A percentile compares a stretch with the other conserved stretches of the same genome.
These are phyloP conservation scores for Sceloporus tristichus DNA, from an alignment of 2,113 vertebrate species.

Conservation along the genomic window DNA sequence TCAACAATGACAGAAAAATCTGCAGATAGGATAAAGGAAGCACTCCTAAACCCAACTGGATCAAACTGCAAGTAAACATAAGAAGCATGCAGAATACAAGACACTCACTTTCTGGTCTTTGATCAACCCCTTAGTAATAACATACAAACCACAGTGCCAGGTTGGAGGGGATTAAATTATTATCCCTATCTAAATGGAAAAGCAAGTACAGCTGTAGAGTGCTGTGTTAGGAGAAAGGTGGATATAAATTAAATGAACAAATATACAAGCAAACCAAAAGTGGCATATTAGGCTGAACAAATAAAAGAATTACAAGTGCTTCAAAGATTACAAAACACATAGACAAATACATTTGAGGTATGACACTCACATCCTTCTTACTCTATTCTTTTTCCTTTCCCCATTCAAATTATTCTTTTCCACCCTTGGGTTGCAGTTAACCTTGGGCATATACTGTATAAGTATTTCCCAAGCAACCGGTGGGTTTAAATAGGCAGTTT, in stretches of 20 bases:
- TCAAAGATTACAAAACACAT: background rate
- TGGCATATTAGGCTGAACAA: background rate
- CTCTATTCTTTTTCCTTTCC: background rate
- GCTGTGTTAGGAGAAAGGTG: too few relatives aligned
- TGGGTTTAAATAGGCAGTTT: background rate
- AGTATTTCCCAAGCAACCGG: background rate
- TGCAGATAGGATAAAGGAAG: constrained; percentile 64
- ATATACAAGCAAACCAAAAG: background rate
- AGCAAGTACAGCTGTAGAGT: background rate
- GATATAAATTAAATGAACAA: too few relatives aligned
- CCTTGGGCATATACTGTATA: background rate
- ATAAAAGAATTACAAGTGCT: background rate
- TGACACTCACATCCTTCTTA: background rate
- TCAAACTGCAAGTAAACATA: constrained; percentile 69
- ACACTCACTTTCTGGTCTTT: constrained; percentile 53
- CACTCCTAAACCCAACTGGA: constrained; percentile 68
- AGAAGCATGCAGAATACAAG: constrained; percentile 59
- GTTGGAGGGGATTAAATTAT: constrained; percentile 1
- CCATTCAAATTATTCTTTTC: background rate
- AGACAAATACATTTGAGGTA: background rate
- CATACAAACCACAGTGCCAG: constrained; percentile 45
- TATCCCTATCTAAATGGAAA: constrained; percentile 4
- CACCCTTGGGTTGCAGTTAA: too few relatives aligned
- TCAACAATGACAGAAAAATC: constrained; percentile 76
- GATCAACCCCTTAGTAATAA: constrained; percentile 1